Conservation (phyloP, 2,797 vertebrate species). For the Gambusia yucatana region DNA sequence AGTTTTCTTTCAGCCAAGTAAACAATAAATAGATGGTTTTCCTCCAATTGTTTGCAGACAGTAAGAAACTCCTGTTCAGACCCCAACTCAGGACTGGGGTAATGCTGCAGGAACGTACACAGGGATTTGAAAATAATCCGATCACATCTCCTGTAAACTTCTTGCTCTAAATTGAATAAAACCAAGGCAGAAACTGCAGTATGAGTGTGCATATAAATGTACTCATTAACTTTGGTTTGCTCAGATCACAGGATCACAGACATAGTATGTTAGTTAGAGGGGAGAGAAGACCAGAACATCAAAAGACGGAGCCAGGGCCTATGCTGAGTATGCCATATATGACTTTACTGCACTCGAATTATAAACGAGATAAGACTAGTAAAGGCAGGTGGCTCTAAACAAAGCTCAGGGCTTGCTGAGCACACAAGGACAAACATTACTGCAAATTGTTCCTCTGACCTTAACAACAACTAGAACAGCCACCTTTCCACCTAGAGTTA, state of each 20-base stretch:
- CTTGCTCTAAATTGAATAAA: slow-evolving; percentile 21
- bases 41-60: background rate
- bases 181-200: background rate
- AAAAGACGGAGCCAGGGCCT: background rate
- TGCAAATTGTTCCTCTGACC: slow-evolving; percentile 4
- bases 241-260: slow-evolving; percentile 4
- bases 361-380: background rate
- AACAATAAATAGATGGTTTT: background rate
- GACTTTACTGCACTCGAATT: background rate
- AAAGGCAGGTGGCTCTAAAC: background rate
- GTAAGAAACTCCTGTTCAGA: background rate
- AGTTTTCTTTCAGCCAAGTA: background rate
- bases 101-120: background rate
- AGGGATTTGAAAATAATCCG: slow-evolving; percentile 5
- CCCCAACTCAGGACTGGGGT: background rate
- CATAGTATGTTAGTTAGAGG: background rate
- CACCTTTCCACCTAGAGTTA: slow-evolving; percentile 6
- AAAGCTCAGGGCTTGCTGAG: background rate
- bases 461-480: slow-evolving; percentile 1
- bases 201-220: slow-evolving; percentile 23
- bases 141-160: slow-evolving; percentile 16
- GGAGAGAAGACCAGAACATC: background rate
- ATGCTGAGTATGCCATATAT: background rate
- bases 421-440: slow-evolving; percentile 18
- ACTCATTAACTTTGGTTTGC: slow-evolving; percentile 14